Evolutionary conservation across 2,888 invertebrate species (phyloP), one percentile per base, ranked within the genome.

Genomic region (Morinoia aosen): DNA sequence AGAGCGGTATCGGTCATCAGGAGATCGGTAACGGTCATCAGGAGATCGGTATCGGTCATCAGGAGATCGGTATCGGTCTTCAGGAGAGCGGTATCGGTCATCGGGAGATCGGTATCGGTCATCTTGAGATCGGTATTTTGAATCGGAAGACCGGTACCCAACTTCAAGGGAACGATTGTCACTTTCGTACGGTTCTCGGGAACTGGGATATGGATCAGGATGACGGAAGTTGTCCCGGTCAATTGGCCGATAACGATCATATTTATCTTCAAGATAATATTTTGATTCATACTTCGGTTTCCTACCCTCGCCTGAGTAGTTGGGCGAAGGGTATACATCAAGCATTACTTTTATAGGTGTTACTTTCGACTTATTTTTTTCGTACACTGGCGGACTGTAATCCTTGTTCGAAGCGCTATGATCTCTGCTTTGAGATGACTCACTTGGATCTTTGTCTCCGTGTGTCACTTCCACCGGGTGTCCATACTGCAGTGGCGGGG

Each of bases 301-400:
- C n/a, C n/a, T 19, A 1, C n/a, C 57, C 11, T 93, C 56, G 11
- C 58, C 57, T 12, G n/a, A 33, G 56, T 33, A 48, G 14, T 57
- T 93, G 5, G 57, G 57, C 33, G 57, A 56, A 11, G 93, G 93
- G 33, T 93, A 93, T 8, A 93, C 93, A 58, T 93, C 93, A 39
- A 93, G 57, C 93, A 93, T 93, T 11, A 93, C 93, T 93, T 93
- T 93, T 93, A 93, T 93, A 58, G 93, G 93, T 14, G 56, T 93
- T 10, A 93, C 57, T 57, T 93, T 56, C 33, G 93, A 57, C 33
- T 93, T 93, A 39, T 90, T 90, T 48, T 93, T 57, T 57, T 56
- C 56, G 33, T 57, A 93, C n/a, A 25, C 57, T 57, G 93, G 57
- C 12, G 93, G 57, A 33, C 57, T 39, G 48, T 93, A 93, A 57